Evolutionary conservation across 37 sponge, comb jelly and placozoan genomes (phyloP), one percentile per base, ranked within the genome.

Genomic region (Chondrilla cf. caribensis): DNA sequence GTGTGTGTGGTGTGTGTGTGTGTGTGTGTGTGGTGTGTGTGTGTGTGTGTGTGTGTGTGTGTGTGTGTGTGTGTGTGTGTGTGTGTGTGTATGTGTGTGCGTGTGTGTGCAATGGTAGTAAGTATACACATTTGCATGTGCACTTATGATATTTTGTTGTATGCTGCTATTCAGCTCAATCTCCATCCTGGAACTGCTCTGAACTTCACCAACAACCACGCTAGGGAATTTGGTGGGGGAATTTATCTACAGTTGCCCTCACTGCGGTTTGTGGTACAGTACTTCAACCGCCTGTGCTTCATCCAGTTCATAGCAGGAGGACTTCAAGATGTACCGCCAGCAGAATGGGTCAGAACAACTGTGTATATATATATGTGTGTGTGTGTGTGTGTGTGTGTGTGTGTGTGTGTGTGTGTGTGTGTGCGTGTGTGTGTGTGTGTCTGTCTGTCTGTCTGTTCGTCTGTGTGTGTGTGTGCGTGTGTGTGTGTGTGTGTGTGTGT

Each of bases 211-310:
- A 47, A 85, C 58, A 92, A 92, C 64, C 4, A 17, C 58, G 92
- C 81, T 54, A 79, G 28, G 2, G 89, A 88, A 40, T 87, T 88
- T 58, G 92, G 92, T 18, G 92, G 77, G n/a, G 92, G 83, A n/a
- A 92, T 92, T 28, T 92, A 92, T 41, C 88, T 92, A 0, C 88
- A 92, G 41, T 85, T 85, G 78, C 92, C 92, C 43, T 86, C 89
- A 64, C 85, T 92, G 58, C 39, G 89, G 26, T 92, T 88, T 59
- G 83, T 92, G 54, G 85, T 92, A 25, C 83, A 87, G 54, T 84
- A 87, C 44, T 88, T 88, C 83, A 92, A 92, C 70, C 85, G 92
- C 2, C 86, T 88, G 57, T 92, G 92, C 79, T 92, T 92, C 41
- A 58, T 92, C 37, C 92, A 92, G 80, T 92, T 85, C 66, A 29